These are phyloP conservation scores for Lagopus muta DNA, from an alignment of 2,113 vertebrate genomes.

Conservation along the genomic window DNA sequence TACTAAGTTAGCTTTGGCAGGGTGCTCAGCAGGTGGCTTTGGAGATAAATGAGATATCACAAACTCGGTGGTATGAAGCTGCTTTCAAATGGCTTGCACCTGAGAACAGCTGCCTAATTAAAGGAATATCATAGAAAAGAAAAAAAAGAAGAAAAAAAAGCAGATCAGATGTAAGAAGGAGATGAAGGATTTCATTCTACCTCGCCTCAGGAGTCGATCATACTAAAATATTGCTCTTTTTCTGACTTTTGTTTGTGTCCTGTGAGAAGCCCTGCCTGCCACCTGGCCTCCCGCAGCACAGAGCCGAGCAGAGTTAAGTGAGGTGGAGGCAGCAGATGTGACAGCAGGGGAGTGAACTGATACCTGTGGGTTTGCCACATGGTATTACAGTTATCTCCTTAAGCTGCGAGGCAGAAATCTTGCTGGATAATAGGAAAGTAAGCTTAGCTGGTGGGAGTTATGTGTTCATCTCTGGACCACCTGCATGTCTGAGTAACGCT, in stretches of 20 bases:
- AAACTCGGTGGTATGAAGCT: background rate
- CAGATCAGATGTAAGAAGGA: background rate
- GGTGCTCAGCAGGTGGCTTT: background rate
- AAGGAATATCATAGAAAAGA: background rate
- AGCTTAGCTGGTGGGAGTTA: background rate
- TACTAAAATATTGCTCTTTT: background rate
- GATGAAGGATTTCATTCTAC: background rate
- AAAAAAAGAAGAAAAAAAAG: no score
- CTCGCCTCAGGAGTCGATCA: background rate
- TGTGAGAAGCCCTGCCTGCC: background rate
- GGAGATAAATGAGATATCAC: background rate
- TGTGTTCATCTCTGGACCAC: background rate
- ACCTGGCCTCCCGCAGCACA: background rate
- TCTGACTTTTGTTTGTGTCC: background rate
- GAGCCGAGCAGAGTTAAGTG: background rate
- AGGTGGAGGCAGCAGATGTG: background rate
- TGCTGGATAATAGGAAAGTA: background rate
- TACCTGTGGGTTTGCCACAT: background rate
- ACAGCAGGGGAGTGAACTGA: background rate
- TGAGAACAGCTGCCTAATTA: background rate
- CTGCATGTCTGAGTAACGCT: background rate
- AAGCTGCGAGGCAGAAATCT: background rate
- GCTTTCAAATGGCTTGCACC: background rate
- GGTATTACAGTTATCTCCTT: background rate
- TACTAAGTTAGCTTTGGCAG: background rate